phyloP scores from a whole-genome alignment of 2,888 invertebrate species.

The Monopis laevigella region DNA sequence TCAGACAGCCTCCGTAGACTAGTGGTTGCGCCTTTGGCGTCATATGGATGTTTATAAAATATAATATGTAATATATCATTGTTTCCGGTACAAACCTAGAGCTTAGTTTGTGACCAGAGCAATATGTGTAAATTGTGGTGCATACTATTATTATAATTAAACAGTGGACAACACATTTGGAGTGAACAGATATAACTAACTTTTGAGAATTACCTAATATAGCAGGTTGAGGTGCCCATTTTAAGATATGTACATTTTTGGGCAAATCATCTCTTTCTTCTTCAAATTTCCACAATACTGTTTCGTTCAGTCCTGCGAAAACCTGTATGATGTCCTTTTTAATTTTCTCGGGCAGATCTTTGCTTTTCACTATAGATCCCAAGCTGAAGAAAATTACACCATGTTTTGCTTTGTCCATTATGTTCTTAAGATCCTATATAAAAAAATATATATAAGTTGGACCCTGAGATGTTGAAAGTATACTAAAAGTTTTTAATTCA shows the following conservation, averaged over 20 bases:
- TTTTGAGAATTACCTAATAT: constrained; percentile 38
- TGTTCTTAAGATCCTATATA: constrained; percentile 38
- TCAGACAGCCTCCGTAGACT: too few species aligned
- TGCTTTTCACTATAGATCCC: constrained; percentile 47
- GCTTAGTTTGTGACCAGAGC: too few species aligned
- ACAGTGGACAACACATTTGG: too few species aligned
- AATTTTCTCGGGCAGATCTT: constrained; percentile 32
- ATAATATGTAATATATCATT: too few species aligned
- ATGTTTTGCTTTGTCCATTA: constrained; percentile 42
- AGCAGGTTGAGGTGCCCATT: constrained; percentile 50
- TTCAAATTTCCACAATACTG: constrained; percentile 56
- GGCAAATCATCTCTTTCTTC: constrained; percentile 34
- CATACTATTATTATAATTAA: too few species aligned
- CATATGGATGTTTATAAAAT: too few species aligned
- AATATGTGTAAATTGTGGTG: too few species aligned
- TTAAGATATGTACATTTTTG: constrained; percentile 42
- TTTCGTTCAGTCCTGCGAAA: constrained; percentile 48
- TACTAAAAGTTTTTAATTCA: not conserved
- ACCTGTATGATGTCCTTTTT: constrained; percentile 34
- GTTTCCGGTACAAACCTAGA: too few species aligned
- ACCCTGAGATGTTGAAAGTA: not conserved
- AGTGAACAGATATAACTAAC: too few species aligned
- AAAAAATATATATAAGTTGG: not conserved
- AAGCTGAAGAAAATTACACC: constrained; percentile 61
- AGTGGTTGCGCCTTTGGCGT: too few species aligned